These are phyloP conservation scores for Arrhamphus sclerolepis DNA, from an alignment of 2,797 vertebrate genomes.

Conservation along the genomic window DNA sequence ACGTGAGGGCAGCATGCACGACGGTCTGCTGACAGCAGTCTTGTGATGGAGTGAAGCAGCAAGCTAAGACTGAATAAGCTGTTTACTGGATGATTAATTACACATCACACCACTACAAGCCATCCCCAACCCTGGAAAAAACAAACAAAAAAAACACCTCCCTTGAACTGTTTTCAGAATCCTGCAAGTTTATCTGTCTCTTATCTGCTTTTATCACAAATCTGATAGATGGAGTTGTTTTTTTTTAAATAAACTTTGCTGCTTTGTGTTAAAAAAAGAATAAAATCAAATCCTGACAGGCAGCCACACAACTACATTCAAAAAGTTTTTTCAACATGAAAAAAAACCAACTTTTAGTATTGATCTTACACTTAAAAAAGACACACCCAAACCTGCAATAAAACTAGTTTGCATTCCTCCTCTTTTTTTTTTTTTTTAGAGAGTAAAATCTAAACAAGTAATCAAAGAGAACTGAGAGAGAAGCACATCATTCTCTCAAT, in stretches of 20 bases:
- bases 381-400: no score
- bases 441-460: not conserved
- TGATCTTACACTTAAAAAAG: no score
- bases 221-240: no score
- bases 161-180: not conserved
- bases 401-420: no score
- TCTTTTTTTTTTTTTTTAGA: no score
- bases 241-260: no score
- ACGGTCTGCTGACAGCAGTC: slow-evolving; percentile 75
- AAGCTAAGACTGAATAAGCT: slow-evolving; percentile 54
- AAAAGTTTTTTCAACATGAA: no score
- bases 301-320: no score
- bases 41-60: slow-evolving; percentile 65
- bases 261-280: no score
- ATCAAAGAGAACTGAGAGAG: not conserved
- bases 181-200: not conserved
- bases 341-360: no score
- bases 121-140: not conserved
- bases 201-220: not conserved
- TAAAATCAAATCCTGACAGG: no score
- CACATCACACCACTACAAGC: not conserved
- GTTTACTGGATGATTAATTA: slow-evolving; percentile 54
- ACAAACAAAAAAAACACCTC: not conserved
- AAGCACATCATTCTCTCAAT: not conserved
- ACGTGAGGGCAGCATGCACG: slow-evolving; percentile 60